Evolutionary conservation across 1,140 invertebrate species (phyloP).

Genomic region (Euura saliciscinereae): DNA sequence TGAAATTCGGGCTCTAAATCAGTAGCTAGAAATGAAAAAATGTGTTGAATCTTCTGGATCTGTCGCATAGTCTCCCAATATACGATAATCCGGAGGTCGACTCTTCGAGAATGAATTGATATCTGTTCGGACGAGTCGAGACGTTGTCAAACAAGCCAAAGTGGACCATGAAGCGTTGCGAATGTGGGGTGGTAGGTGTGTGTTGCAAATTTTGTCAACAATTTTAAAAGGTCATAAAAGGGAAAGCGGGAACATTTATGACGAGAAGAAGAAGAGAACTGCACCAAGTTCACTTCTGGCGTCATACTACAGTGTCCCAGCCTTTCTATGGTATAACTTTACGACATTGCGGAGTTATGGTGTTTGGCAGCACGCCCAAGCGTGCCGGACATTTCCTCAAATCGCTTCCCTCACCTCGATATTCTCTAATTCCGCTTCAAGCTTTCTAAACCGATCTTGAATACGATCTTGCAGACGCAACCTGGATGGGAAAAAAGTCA

Average conservation of each 20-base stretch:
- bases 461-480: not conserved
- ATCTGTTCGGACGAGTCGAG: too few relatives aligned
- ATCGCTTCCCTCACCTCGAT: not conserved
- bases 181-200: too few relatives aligned
- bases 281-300: not conserved
- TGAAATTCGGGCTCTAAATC: too few relatives aligned
- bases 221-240: not conserved
- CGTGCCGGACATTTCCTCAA: not conserved
- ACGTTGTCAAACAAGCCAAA: too few relatives aligned
- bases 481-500: not conserved
- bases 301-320: not conserved
- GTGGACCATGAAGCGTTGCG: too few relatives aligned
- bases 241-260: not conserved
- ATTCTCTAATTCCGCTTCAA: not conserved
- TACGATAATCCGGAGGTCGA: too few relatives aligned
- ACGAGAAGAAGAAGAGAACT: not conserved
- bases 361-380: not conserved
- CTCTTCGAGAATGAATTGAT: too few relatives aligned
- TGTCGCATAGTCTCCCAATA: too few relatives aligned
- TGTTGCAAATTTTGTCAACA: not conserved
- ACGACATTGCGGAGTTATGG: conserved; percentile 2
- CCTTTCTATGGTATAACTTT: not conserved
- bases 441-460: not conserved
- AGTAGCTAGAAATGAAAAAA: too few relatives aligned
- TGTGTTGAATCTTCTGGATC: too few relatives aligned